Evolutionary conservation across 2,113 vertebrate genomes (phyloP).

Genomic region (Myotis brandtii): DNA sequence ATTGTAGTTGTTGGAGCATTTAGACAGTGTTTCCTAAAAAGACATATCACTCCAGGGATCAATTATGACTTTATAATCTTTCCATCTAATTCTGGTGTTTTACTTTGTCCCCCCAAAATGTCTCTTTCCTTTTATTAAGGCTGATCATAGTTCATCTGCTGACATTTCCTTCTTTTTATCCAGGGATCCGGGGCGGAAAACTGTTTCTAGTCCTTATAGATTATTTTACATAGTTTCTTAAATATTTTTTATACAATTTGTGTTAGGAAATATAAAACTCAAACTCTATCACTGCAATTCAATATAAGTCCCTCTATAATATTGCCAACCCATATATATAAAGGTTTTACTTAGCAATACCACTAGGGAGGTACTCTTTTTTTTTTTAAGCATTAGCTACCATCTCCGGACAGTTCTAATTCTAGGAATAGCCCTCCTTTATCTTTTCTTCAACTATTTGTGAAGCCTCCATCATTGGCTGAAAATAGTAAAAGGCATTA

Average conservation of each 20-base stretch:
- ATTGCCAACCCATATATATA: not conserved
- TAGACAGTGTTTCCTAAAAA: not conserved
- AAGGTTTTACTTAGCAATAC: not conserved
- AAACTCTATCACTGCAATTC: not conserved
- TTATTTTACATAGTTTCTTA: not conserved
- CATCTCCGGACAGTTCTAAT: not conserved
- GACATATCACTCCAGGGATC: not conserved
- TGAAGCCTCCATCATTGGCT: not conserved
- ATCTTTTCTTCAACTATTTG: not conserved
- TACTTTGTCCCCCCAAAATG: fast-evolving
- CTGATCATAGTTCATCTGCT: not conserved
- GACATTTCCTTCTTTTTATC: not conserved
- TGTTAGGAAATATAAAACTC: not conserved
- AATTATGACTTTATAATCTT: not conserved
- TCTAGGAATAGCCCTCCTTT: not conserved
- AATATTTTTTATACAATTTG: not conserved
- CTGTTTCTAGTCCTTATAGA: not conserved
- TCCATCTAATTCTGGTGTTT: not conserved
- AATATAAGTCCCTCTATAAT: not conserved
- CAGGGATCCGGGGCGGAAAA: not conserved
- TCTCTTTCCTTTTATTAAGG: not conserved
- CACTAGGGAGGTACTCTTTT: no score
- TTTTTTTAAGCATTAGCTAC: not conserved
- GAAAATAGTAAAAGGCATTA: not conserved
- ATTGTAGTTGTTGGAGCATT: not conserved